A percentile compares a stretch with the other conserved stretches of the same genome.
Evolutionary conservation across 2,888 invertebrate genomes (phyloP).

Genomic region (Cephalotes varians): DNA sequence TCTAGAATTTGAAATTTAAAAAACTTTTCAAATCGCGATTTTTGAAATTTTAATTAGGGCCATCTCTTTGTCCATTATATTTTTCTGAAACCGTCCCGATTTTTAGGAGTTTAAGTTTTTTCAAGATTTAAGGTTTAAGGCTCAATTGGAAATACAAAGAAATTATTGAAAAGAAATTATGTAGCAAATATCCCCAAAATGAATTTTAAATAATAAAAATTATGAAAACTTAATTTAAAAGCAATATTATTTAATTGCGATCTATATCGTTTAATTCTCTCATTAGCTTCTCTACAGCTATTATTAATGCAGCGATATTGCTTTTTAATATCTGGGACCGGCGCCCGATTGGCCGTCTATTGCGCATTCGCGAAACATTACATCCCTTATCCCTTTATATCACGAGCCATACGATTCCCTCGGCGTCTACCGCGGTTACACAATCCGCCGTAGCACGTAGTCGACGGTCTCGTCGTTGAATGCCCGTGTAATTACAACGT

Average conservation of each 20-base stretch:
- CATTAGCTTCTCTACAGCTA: not conserved
- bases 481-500: constrained; percentile 25
- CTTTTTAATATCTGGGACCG: constrained; percentile 5
- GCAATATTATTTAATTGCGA: not conserved
- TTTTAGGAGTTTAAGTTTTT: not conserved
- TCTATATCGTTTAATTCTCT: not conserved
- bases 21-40: not conserved
- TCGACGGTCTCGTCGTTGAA: constrained; percentile 25
- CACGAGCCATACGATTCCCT: not conserved
- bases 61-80: not conserved
- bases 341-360: not conserved
- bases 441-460: not conserved
- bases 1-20: not conserved
- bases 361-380: constrained; percentile 20
- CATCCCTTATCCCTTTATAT: constrained; percentile 24
- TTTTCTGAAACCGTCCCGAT: not conserved
- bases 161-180: not conserved
- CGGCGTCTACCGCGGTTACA: not conserved
- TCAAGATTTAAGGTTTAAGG: not conserved
- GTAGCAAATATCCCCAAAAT: not conserved
- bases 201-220: not conserved
- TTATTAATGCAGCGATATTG: constrained; percentile 7
- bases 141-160: not conserved
- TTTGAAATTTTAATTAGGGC: not conserved
- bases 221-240: not conserved